Conservation (phyloP, 2,797 vertebrate species). For the Squalus acanthias region DNA sequence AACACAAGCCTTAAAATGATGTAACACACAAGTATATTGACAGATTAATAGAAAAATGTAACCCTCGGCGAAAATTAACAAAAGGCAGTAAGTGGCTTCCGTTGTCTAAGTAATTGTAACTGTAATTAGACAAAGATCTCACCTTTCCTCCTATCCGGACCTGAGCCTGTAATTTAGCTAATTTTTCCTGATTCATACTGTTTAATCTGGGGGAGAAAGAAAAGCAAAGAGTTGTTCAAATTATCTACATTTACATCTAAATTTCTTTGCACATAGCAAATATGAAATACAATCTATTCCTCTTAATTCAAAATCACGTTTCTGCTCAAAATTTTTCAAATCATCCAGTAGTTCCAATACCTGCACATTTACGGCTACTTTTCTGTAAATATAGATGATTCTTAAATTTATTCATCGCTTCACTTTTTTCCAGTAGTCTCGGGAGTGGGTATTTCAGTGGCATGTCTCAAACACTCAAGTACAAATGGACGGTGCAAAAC, state of each 20-base stretch:
- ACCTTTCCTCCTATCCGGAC: conserved; percentile 99
- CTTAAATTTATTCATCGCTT: background rate
- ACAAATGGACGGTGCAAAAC: conserved; percentile 1
- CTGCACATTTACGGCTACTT: background rate
- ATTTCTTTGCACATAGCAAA: background rate
- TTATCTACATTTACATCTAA: background rate
- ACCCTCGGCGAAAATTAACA: too few species aligned
- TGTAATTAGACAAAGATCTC: conserved; percentile 44
- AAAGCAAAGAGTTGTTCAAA: background rate
- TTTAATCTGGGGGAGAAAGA: conserved; percentile 46
- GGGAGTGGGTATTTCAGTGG: background rate
- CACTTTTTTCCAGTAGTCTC: background rate
- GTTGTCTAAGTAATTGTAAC: too few species aligned
- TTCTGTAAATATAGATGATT: background rate
- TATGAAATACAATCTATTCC: too few species aligned
- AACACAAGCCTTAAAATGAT: background rate
- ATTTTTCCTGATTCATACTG: conserved; percentile 96
- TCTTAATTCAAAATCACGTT: background rate
- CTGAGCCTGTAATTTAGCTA: conserved; percentile 95
- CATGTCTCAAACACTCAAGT: background rate
- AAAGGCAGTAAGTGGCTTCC: background rate
- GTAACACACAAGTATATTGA: background rate
- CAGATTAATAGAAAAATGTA: background rate
- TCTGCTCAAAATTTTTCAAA: background rate
- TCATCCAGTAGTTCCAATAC: background rate